A percentile compares a stretch with the other conserved stretches of the same genome.
Evolutionary conservation across 1,140 invertebrate species (phyloP).

Genomic region (Zaprionus kolodkinae): DNA sequence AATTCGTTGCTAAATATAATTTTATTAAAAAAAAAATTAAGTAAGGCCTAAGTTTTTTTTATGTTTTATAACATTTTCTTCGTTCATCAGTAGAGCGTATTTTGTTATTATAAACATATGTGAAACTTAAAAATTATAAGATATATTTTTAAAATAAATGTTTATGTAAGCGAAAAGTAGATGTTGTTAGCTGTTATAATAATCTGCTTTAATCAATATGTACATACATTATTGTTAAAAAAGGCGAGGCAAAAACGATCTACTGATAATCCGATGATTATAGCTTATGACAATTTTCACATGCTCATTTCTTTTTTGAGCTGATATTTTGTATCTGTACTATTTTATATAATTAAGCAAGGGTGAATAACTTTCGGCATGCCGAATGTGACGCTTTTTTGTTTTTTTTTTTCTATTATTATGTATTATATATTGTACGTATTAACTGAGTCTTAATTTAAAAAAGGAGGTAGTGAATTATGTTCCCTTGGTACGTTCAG

Average conservation of each 20-base stretch:
- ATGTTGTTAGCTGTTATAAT: neutral
- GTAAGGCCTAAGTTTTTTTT: no score
- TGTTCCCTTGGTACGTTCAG: neutral
- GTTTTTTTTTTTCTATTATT: no score
- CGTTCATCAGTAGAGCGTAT: no score
- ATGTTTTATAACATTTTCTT: no score
- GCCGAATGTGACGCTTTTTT: no score
- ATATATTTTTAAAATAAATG: neutral
- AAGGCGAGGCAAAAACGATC: neutral
- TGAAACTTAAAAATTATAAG: neutral
- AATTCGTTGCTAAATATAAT: neutral
- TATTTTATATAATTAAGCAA: no score
- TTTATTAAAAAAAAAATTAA: neutral
- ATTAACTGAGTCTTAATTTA: neutral
- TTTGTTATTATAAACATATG: neutral
- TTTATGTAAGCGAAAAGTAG: neutral
- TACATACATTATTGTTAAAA: neutral
- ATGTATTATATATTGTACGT: neutral
- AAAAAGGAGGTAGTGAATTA: neutral
- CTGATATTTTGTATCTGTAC: neutral
- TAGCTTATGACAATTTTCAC: neutral
- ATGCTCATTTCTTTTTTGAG: neutral
- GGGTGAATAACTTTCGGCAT: no score
- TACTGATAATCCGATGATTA: neutral
- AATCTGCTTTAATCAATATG: neutral